A percentile compares a stretch with the other conserved stretches of the same genome.
Evolutionary conservation across 2,888 invertebrate species (phyloP).

Genomic region (Caenorhabditis drosophilae): DNA sequence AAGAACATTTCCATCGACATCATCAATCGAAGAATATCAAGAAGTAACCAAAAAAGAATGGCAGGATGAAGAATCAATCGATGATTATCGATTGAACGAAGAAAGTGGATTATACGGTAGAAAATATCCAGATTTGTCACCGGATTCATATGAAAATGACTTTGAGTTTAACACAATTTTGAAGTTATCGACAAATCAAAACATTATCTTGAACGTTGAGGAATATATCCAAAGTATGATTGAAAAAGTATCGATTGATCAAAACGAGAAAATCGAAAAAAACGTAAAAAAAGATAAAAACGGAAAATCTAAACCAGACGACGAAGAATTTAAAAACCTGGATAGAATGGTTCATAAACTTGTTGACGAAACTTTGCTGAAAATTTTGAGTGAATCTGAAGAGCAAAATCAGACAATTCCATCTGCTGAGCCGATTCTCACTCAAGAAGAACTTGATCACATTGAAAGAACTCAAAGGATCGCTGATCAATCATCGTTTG

Average conservation of each 20-base stretch:
- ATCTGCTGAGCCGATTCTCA: slow-evolving; percentile 3
- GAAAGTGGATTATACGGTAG: slow-evolving; percentile 8
- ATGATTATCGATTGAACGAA: background rate
- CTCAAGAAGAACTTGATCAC: slow-evolving; percentile 35
- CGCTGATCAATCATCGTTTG: slow-evolving; percentile 10
- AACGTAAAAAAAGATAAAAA: too few species aligned
- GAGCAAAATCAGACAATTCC: background rate
- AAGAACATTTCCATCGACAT: slow-evolving; percentile 6
- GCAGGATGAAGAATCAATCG: slow-evolving; percentile 1
- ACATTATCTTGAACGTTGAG: slow-evolving; percentile 26
- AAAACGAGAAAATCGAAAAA: too few species aligned
- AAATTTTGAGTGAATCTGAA: background rate
- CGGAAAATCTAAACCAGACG: too few species aligned
- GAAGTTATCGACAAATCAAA: slow-evolving; percentile 3
- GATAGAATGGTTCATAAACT: background rate
- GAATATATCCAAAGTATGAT: slow-evolving; percentile 31
- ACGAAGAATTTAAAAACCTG: background rate
- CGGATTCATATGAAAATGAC: slow-evolving; percentile 17
- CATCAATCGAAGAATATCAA: background rate
- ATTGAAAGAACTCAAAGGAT: slow-evolving; percentile 16
- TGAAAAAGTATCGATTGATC: slow-evolving; percentile 12
- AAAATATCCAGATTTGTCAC: slow-evolving; percentile 14
- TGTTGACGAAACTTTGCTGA: background rate
- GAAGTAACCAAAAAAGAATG: background rate
- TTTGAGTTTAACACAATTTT: background rate